Base-by-base conservation (phyloP, 2,113 vertebrate genomes). In the Notothenia coriiceps region DNA sequence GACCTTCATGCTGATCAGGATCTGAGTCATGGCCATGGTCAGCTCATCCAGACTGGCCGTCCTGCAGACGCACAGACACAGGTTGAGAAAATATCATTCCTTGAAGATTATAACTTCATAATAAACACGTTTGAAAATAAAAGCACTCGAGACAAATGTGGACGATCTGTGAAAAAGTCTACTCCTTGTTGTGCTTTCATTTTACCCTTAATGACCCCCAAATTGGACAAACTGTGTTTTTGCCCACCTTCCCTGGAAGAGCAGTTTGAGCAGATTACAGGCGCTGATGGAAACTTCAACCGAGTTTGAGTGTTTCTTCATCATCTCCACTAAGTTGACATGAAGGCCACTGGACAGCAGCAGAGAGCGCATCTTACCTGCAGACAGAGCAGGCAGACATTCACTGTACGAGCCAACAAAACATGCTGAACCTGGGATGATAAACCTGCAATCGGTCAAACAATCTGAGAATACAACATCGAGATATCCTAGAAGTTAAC, bases 321-420 rank as follows among this genome's bases (percentile, higher is more conserved):
- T 97, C 91, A 98, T 96, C 44, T 98, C 96, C 85, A 98, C 82
- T 57, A 97, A 86, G 83, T 99, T 99, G 70, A 98, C 95, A 54
- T 98, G 97, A 79, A 99, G 96, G 71, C 98, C 98, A 75, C 96
- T 96, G 43, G 95, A 94, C 89, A 99, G 76, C 78, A 99, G 94
- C 74, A 92, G 93, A 55, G 92, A 95, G 60, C 94, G 94, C 86
- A 97, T 96, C 88, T 91, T 92, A 86, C 92, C 98, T 99, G 82
- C 7, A 92, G 86, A 13, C 29, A 65, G 9, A 80, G 18, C 40
- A 74, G 9, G 20, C 15, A 35, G 13, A 70, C 0, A 1, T 17
- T 56, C 10, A 20, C 65, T 7, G 29, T 0, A 11, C 0, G 10
- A 49, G 11, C 20, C 12, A 1, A 13, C 12, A 66, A 54, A 61